phyloP scores from a whole-genome alignment of 1,140 invertebrate genomes.

The Papilio polyxenes region DNA sequence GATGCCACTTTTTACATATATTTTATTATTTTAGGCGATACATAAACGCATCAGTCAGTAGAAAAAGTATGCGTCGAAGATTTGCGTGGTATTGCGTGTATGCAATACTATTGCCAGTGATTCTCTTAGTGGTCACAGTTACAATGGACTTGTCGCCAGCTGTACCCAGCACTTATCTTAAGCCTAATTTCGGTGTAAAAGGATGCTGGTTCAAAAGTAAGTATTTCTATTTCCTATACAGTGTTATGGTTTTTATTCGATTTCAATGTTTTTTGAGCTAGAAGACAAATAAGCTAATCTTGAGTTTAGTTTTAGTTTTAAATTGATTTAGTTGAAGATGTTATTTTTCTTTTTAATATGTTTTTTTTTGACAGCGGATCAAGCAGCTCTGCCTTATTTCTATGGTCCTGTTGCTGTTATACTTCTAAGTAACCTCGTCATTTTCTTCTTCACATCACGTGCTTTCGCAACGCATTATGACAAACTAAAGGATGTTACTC shows the following conservation, averaged over 20 bases:
- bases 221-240: conserved; percentile 44
- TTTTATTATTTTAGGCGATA: conserved; percentile 59
- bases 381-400: conserved; percentile 83
- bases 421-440: conserved; percentile 77
- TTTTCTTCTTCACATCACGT: conserved; percentile 80
- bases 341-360: conserved; percentile 28
- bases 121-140: conserved; percentile 81
- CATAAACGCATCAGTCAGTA: conserved; percentile 64
- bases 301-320: too few relatives aligned
- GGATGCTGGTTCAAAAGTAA: conserved; percentile 84
- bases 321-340: too few relatives aligned
- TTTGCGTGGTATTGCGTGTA: conserved; percentile 75
- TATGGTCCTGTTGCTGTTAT: conserved; percentile 83
- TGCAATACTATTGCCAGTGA: conserved; percentile 66
- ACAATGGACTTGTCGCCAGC: conserved; percentile 81
- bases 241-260: not conserved
- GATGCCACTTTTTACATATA: not conserved
- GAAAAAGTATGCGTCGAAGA: conserved; percentile 68
- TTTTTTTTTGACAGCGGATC: conserved; percentile 74
- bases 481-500: conserved; percentile 72
- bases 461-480: conserved; percentile 74
- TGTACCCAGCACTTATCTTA: conserved; percentile 79
- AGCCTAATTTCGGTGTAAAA: conserved; percentile 81
- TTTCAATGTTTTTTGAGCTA: not conserved
- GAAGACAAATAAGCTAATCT: not conserved